A percentile compares a stretch with the other conserved stretches of the same genome.
Conservation (phyloP, 2,888 invertebrate genomes). For the Loripinus fragilis region DNA sequence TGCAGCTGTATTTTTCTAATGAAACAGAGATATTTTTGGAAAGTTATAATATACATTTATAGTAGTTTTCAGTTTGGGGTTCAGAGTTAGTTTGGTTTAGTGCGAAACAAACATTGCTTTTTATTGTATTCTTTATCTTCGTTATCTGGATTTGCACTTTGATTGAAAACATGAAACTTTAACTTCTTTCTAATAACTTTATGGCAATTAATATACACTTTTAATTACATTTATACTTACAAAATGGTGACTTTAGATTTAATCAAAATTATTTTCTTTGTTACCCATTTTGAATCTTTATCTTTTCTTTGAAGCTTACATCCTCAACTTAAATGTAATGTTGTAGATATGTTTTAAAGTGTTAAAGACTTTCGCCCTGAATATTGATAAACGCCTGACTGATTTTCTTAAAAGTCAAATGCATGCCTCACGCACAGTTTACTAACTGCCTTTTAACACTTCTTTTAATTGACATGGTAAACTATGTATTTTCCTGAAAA, state of each 20-base stretch:
- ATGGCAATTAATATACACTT: no score
- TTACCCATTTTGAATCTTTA: no score
- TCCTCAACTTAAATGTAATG: no score
- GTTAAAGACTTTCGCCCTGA: constrained; percentile 52
- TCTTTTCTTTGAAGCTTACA: no score
- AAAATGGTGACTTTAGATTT: no score
- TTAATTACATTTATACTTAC: no score
- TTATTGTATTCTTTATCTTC: background rate
- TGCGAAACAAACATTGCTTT: constrained; percentile 20
- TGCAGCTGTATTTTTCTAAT: no score
- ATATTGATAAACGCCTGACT: constrained; percentile 25
- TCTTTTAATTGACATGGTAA: background rate
- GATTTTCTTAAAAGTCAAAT: background rate
- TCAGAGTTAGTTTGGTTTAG: constrained; percentile 18
- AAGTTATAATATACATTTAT: constrained; percentile 5
- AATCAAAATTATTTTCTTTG: no score
- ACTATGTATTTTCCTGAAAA: background rate
- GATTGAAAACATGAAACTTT: background rate
- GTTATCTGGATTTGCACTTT: constrained; percentile 8
- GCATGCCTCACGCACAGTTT: constrained; percentile 6
- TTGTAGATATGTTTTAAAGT: no score
- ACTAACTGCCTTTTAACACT: constrained; percentile 4
- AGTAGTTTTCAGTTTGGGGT: constrained; percentile 13
- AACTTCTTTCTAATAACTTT: no score
- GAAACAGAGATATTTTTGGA: constrained; percentile 9